Evolutionary conservation across 2,113 vertebrate genomes (phyloP).

Genomic region (Albula goreensis): DNA sequence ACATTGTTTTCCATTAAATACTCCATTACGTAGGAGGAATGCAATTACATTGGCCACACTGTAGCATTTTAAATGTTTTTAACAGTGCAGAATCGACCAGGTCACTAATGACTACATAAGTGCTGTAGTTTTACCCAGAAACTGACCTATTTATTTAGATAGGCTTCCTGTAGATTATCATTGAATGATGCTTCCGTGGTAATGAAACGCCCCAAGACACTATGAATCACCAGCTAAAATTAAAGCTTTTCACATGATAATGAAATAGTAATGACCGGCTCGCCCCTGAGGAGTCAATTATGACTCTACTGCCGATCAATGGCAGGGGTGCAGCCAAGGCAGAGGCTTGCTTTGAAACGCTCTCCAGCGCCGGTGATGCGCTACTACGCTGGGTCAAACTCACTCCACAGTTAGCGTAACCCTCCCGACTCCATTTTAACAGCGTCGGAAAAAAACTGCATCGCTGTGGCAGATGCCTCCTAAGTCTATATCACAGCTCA

Average conservation of each 20-base stretch:
- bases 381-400: too few species aligned
- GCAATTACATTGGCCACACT: too few species aligned
- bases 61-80: background rate
- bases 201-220: background rate
- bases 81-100: background rate
- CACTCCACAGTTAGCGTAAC: background rate
- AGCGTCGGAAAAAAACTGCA: background rate
- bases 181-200: background rate
- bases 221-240: slow-evolving; percentile 6
- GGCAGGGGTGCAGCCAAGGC: background rate
- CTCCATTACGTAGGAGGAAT: too few species aligned
- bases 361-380: too few species aligned
- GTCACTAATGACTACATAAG: background rate
- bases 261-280: slow-evolving; percentile 20
- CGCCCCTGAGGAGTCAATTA: background rate
- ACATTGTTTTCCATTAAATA: too few species aligned
- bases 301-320: background rate
- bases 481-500: too few species aligned
- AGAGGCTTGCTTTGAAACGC: too few species aligned
- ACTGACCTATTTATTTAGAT: background rate
- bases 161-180: background rate
- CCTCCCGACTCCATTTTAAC: background rate
- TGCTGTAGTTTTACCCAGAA: background rate
- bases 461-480: too few species aligned
- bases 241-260: background rate